phyloP scores from a whole-genome alignment of 2,797 vertebrate genomes.

The Atherinosoma microstoma region DNA sequence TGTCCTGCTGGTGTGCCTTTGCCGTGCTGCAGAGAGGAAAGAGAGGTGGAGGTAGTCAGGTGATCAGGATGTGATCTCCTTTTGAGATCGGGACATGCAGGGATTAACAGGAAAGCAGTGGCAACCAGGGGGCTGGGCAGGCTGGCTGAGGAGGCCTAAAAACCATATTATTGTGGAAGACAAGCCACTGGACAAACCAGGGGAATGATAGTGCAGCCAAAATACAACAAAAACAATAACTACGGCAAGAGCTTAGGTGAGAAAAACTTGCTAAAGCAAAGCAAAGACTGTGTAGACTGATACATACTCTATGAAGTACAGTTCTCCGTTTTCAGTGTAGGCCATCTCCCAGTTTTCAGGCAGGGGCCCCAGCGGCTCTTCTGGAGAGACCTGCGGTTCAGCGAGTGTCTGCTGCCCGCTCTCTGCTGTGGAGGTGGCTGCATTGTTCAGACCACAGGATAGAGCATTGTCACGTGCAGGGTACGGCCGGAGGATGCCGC shows the following conservation, averaged over 20 bases:
- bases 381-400: conserved; percentile 89
- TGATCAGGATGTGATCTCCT: conserved; percentile 80
- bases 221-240: conserved; percentile 55
- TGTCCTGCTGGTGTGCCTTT: conserved; percentile 72
- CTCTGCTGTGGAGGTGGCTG: conserved; percentile 89
- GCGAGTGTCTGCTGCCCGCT: conserved; percentile 93
- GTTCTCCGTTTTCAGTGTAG: conserved; percentile 98
- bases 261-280: conserved; percentile 43
- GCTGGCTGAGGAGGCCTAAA: conserved; percentile 71
- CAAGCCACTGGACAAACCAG: conserved; percentile 68
- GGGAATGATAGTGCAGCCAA: conserved; percentile 65
- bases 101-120: conserved; percentile 78
- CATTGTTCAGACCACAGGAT: conserved; percentile 85
- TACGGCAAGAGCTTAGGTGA: conserved; percentile 33
- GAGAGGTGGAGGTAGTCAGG: conserved; percentile 79
- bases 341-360: conserved; percentile 99
- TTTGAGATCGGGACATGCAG: conserved; percentile 78
- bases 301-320: conserved; percentile 99
- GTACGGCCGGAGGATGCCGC: conserved; percentile 79
- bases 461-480: conserved; percentile 85
- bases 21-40: conserved; percentile 74
- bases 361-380: conserved; percentile 94
- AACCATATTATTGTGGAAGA: conserved; percentile 68
- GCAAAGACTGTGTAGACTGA: conserved; percentile 17
- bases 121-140: conserved; percentile 66